Conservation (phyloP, 2,113 vertebrate genomes). For the Loxodonta africana region DNA sequence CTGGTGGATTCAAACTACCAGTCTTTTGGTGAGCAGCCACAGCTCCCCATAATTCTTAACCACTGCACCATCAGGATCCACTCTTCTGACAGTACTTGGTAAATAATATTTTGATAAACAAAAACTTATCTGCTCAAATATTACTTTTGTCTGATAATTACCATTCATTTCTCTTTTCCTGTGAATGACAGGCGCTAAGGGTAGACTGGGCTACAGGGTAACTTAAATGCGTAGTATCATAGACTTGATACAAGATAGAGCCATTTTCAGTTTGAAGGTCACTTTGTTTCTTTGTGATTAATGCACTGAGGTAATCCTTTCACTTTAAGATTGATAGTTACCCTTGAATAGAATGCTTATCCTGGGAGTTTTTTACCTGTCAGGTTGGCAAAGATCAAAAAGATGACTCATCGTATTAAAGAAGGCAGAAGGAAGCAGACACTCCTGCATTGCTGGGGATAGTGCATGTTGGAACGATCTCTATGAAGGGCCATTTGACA, state of each 20-base stretch:
- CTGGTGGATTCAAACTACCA: too few species aligned
- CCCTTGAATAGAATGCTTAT: constrained; percentile 31
- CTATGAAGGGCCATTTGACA: neutral
- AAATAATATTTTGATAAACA: neutral
- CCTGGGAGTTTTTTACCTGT: neutral
- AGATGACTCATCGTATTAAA: neutral
- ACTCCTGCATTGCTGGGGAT: neutral
- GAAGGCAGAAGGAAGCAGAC: neutral
- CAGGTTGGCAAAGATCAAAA: constrained; percentile 31
- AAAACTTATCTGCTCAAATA: constrained; percentile 29
- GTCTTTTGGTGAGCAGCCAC: too few species aligned
- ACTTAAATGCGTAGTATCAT: neutral
- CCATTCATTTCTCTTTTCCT: neutral
- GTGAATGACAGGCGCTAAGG: neutral
- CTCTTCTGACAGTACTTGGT: neutral
- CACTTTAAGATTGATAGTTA: constrained; percentile 11
- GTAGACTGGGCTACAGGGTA: neutral
- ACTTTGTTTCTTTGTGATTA: constrained; percentile 33
- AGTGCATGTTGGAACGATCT: neutral
- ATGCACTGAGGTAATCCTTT: neutral
- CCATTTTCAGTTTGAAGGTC: constrained; percentile 3
- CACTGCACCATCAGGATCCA: neutral
- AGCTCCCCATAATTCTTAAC: too few species aligned
- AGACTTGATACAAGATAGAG: neutral
- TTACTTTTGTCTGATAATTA: neutral